Base-by-base conservation (phyloP, 1,140 invertebrate genomes). In the Drosophila insularis region DNA sequence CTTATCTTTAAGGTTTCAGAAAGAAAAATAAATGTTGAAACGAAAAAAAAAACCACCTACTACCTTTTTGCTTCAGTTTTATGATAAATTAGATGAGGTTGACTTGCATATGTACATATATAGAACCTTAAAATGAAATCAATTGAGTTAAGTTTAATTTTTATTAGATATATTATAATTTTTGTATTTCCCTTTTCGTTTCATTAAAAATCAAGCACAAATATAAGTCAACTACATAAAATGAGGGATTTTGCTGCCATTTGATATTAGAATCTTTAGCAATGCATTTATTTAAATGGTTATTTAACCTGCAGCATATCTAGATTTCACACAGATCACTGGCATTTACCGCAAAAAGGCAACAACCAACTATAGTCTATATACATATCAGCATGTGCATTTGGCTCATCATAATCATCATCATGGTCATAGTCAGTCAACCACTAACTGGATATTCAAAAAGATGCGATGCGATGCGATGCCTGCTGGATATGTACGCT, bases 261-360 rank as follows among this genome's bases (percentile, higher is more conserved):
- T 17, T 46, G 40, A 46, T 46, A 14, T 7, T 46, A 46, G 17
- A 8, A 7, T 46, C 5, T 4, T 14, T 46, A 14, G 7, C 7
- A 19, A 17, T 50, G 43, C 10, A 50, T 50, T 50, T 8, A 58
- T n/a, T n/a, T n/a, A 58, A 58, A n/a, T n/a, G n/a, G n/a, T n/a
- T n/a, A n/a, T n/a, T n/a, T 58, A 58, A 58, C 55, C 55, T 58
- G 55, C 55, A 58, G 55, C 55, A 11, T 37, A 4, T 37, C 27
- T 37, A 58, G 55, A 58, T 58, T 58, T 58, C 32, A 37, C 55
- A 58, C 55, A 58, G 55, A 58, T 58, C 31, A 19, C 14, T 35
- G 31, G 43, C 17, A 50, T 50, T 50, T 50, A n/a, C 43, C 43
- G 14, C 43, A 50, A 50, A 50, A 50, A 50, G 43, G 43, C 17